Evolutionary conservation across 2,113 vertebrate genomes (phyloP), one percentile per base, ranked within the genome.

Genomic region (Hyla sarda): DNA sequence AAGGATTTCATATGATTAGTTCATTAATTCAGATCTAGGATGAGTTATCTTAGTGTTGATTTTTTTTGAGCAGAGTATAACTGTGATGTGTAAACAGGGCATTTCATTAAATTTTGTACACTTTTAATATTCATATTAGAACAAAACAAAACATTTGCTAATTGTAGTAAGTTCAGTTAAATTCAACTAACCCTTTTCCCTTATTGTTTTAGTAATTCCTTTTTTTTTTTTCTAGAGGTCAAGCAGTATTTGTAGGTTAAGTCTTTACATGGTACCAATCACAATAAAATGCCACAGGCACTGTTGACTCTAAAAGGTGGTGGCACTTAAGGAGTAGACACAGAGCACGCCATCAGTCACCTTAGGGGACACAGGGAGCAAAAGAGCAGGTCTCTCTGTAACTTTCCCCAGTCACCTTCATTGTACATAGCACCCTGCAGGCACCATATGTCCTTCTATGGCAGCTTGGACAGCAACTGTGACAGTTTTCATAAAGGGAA

Each of bases 331-430:
- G 21, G 56, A 79, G 56, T 62, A 69, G 45, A 85, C 32, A 60
- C 21, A 78, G 14, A 69, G 47, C 62, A 47, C 28, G 47, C 79
- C 75, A 81, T 52, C 11, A 58, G 84, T 81, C 76, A 72, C 84
- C 77, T 86, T 73, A 73, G 76, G 65, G 76, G 50, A 86, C 84
- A 80, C 34, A 71, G 50, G 62, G 77, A 72, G 65, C 34, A 80
- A 69, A 76, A 62, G 82, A 54, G 67, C 69, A 72, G 48, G 67
- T 83, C 32, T 58, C 28, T 69, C 28, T 50, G 19, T 78, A 32
- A 54, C 74, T 37, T 47, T 85, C 75, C 30, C 8, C 79, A 60
- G 45, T 85, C 84, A 79, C 84, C 84, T 79, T 85, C 84, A 85
- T 60, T 50, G 50, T 47, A 48, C n/a, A 17, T 13, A 58, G 12